Base-by-base conservation (phyloP, 1,140 invertebrate genomes). In the Aculops lycopersici region DNA sequence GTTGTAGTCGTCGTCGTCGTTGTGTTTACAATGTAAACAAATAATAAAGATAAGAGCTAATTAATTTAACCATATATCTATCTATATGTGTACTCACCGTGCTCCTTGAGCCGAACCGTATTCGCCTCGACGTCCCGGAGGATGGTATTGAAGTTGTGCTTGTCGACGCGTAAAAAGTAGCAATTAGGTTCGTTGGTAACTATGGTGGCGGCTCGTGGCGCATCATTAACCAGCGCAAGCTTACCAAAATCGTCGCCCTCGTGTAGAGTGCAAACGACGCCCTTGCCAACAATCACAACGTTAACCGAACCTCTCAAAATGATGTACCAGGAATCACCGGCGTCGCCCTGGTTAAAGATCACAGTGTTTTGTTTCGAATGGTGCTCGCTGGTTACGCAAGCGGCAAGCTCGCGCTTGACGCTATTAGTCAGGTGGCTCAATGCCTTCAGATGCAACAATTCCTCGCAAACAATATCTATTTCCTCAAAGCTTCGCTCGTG, bases 191-290 rank as follows among this genome's bases (percentile, higher is more conserved):
- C 75, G 47, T 70, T 59, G 4, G 77, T 62, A 4, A 76, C 67
- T 44, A 81, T 80, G 13, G 76, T 78, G 2, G 76, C 76, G 42
- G 76, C 75, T 54, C 73, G 70, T 38, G 76, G 75, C 35, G 74
- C 71, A 58, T 80, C 74, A 57, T 81, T 81, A 20, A 81, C 73
- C 24, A 81, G 58, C 38, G 77, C 75, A 40, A 81, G 58, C 61
- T 81, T 81, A 35, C 74, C 76, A 56, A 81, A 81, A 56, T 81
- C 77, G 56, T 81, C 77, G 41, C 75, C 75, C 57, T 77, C 74
- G 50, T 74, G 70, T 12, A 81, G 59, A 19, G 70, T 71, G 45
- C 72, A 74, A 13, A 80, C 77, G 12, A 72, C 67, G 20, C 76
- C 76, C 63, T 80, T 80, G 39, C 75, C 74, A 53, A 74, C 70